Evolutionary conservation across 1,140 invertebrate genomes (phyloP), one percentile per base, ranked within the genome.

Genomic region (Pachypsylla venusta): DNA sequence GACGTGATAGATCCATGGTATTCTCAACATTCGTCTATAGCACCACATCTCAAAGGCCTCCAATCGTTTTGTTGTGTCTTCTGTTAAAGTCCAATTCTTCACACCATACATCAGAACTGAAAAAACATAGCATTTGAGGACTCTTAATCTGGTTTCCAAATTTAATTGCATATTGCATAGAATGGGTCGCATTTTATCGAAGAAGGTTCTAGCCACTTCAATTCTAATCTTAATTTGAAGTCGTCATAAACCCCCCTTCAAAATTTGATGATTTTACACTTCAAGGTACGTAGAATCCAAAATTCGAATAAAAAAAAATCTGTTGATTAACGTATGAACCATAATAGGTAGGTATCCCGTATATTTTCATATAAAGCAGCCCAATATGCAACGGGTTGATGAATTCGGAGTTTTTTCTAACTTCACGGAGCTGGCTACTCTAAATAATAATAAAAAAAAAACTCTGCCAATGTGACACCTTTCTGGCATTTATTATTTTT

Each of bases 51-150:
- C 58, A 59, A 54, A 59, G 2, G 26, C 27, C 25, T 59, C 28
- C 35, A 59, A 35, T 54, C 25, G 25, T 5, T 53, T 54, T 24
- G 28, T 20, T 54, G 27, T 59, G 42, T 53, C 26, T 24, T 59
- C 58, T 24, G 27, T 59, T 53, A 59, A 14, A n/a, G 35, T 54
- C 48, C 58, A 54, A 16, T 40, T 53, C 25, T 59, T 53, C 5
- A 59, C 48, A 48, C 58, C 58, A 39, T 59, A 58, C 26, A 58
- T 16, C 16, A 58, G 42, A 24, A 59, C 48, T 27, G 48, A 59
- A 2, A 53, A 59, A 25, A 59, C 25, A 54, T 59, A 54, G 54
- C 48, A 59, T 24, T 27, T 26, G 39, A 60, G 54, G 28, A 60
- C 24, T 56, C 54, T 59, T 5, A 59, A 25, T 54, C 54, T 59